Base-by-base conservation (phyloP, 2,113 vertebrate genomes). In the Oncorhynchus tshawytscha region DNA sequence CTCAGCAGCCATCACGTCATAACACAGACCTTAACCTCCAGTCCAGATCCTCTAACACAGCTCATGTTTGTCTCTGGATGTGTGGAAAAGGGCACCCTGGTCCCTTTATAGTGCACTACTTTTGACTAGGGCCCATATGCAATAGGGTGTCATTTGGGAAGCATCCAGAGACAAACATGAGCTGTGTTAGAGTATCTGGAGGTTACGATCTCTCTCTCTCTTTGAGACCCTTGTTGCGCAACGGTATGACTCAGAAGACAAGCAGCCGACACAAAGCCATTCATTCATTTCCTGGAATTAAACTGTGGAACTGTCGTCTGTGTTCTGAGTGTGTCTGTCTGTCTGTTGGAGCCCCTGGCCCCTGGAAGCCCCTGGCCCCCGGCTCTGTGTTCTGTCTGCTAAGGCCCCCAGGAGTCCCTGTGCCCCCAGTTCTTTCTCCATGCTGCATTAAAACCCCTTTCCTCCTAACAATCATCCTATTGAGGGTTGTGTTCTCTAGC, bases 391-490 rank as follows among this genome's bases (percentile, higher is more conserved):
- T 54, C 16, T 5, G 51, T 54, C 51, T 54, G 16, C 18, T 18
- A 16, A 16, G 51, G 51, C 51, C 16, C 51, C 51, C 51, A 54
- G 51, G 16, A 18, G 51, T 4, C 51, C 16, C 51, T 54, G 51
- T 45, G 12, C 16, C 4, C 51, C 12, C 12, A 54, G 67, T 76
- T 87, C 39, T 82, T 87, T 83, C 78, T 91, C 78, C 77, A 77
- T 75, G 59, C 77, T 86, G 76, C 87, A 93, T 93, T 89, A 86
- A 82, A 83, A 84, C 69, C 82, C 76, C 88, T 90, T 57, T 81
- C 67, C 82, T 78, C 59, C 73, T 60, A 85, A 93, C 87, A 89
- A 92, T 91, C 78, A 88, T 75, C 81, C 89, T 83, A 92, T 92
- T 95, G 87, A 89, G 76, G 80, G 84, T 87, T 88, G 88, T 80